Conservation (phyloP, 2,888 invertebrate species). For the Callyntrura sp. region DNA sequence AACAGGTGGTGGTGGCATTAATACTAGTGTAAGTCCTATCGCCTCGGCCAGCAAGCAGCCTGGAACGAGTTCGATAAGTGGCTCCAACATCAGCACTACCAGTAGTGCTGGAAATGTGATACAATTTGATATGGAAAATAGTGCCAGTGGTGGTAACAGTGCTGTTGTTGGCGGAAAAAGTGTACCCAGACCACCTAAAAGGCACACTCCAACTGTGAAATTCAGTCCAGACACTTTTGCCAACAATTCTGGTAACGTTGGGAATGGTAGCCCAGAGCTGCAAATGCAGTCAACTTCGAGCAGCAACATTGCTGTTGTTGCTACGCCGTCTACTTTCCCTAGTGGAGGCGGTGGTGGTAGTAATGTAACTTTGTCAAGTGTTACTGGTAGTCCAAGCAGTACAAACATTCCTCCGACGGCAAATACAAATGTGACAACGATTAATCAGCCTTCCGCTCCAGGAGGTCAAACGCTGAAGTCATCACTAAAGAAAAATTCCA, state of each 20-base stretch:
- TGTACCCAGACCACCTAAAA: conserved; percentile 82
- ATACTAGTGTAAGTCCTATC: conserved; percentile 53
- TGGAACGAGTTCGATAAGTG: conserved; percentile 50
- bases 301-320: not conserved
- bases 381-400: conserved; percentile 50
- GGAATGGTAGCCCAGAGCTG: conserved; percentile 60
- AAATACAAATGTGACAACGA: conserved; percentile 72
- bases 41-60: conserved; percentile 40
- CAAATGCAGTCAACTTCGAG: conserved; percentile 39
- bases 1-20: conserved; percentile 66
- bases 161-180: conserved; percentile 69
- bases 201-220: conserved; percentile 83
- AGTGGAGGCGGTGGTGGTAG: conserved; percentile 53
- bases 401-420: conserved; percentile 59
- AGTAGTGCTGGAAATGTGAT: conserved; percentile 76
- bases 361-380: conserved; percentile 68
- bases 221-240: conserved; percentile 82
- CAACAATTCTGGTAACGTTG: conserved; percentile 66
- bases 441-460: conserved; percentile 59
- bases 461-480: conserved; percentile 75
- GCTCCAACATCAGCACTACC: conserved; percentile 28
- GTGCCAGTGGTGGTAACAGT: conserved; percentile 28
- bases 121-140: conserved; percentile 71
- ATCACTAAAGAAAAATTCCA: conserved; percentile 80
- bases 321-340: conserved; percentile 18